phyloP scores from a whole-genome alignment of 2,888 invertebrate genomes.

The Encarsia formosa region DNA sequence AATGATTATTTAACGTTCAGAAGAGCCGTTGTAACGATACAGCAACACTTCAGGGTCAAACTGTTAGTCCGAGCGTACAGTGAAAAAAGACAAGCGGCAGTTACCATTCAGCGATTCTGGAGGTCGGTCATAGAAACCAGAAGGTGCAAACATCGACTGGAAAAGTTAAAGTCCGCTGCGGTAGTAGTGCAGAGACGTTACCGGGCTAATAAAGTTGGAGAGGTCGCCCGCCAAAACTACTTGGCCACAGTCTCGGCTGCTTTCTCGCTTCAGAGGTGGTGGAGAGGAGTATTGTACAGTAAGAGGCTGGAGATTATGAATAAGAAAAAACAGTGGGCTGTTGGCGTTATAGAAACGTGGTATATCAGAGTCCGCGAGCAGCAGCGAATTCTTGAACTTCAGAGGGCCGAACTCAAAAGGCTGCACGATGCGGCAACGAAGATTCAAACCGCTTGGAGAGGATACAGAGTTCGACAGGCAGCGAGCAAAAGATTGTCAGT shows the following conservation, averaged over 20 bases:
- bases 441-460: slow-evolving; percentile 62
- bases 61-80: neutral
- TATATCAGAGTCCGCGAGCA: slow-evolving; percentile 23
- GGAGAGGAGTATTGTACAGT: slow-evolving; percentile 20
- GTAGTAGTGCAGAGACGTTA: slow-evolving; percentile 49
- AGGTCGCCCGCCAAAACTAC: slow-evolving; percentile 10
- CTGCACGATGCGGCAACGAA: slow-evolving; percentile 56
- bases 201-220: slow-evolving; percentile 45
- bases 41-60: slow-evolving; percentile 1
- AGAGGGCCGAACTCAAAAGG: slow-evolving; percentile 47
- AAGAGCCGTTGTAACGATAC: slow-evolving; percentile 3
- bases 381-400: slow-evolving; percentile 13
- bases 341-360: slow-evolving; percentile 30
- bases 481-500: slow-evolving; percentile 34
- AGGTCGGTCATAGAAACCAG: slow-evolving; percentile 27
- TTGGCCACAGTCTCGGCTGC: slow-evolving; percentile 14
- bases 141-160: slow-evolving; percentile 19
- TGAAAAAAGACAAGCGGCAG: slow-evolving; percentile 26
- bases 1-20: slow-evolving; percentile 16
- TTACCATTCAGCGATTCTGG: slow-evolving; percentile 44
- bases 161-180: slow-evolving; percentile 33
- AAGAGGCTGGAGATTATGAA: slow-evolving; percentile 19
- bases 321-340: slow-evolving; percentile 24
- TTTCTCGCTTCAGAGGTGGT: slow-evolving; percentile 32
- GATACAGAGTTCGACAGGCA: slow-evolving; percentile 41